Conservation (phyloP, 2,113 vertebrate genomes). For the Heterotilapia buettikoferi region DNA sequence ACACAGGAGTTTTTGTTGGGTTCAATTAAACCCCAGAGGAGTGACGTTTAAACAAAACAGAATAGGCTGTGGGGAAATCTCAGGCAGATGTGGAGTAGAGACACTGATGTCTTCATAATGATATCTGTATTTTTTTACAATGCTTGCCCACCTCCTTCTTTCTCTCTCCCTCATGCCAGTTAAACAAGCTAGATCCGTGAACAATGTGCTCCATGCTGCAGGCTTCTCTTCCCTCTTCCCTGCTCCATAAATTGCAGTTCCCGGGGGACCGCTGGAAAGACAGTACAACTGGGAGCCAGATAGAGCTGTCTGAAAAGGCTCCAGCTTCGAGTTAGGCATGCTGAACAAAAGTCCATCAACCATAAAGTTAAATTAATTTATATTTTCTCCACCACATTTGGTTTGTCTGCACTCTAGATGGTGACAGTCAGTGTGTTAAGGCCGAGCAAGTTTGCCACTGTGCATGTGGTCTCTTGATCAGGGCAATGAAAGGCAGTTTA, state of each 20-base stretch:
- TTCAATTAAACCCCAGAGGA: conserved; percentile 21
- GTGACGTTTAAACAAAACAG: conserved; percentile 25
- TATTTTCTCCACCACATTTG: neutral
- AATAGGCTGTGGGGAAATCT: conserved; percentile 27
- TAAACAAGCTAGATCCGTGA: conserved; percentile 53
- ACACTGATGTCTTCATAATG: conserved; percentile 69
- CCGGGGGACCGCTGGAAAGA: conserved; percentile 40
- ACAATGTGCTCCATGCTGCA: conserved; percentile 66
- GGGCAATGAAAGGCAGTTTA: conserved; percentile 43
- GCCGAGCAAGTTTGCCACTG: neutral
- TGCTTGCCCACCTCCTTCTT: neutral
- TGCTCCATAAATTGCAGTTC: conserved; percentile 67
- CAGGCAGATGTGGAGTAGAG: conserved; percentile 58
- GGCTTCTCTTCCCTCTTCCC: conserved; percentile 15
- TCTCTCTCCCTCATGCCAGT: conserved; percentile 32
- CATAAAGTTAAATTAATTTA: neutral
- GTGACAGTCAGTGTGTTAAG: neutral
- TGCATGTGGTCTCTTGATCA: conserved; percentile 41
- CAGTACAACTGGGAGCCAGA: conserved; percentile 46
- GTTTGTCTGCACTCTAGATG: neutral
- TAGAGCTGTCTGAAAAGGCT: conserved; percentile 60
- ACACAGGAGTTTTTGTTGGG: neutral
- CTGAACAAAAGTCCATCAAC: conserved; percentile 51
- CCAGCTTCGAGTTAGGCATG: conserved; percentile 66
- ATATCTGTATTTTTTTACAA: neutral